Base-by-base conservation (phyloP, 2,888 invertebrate species). In the Rhingia rostrata region DNA sequence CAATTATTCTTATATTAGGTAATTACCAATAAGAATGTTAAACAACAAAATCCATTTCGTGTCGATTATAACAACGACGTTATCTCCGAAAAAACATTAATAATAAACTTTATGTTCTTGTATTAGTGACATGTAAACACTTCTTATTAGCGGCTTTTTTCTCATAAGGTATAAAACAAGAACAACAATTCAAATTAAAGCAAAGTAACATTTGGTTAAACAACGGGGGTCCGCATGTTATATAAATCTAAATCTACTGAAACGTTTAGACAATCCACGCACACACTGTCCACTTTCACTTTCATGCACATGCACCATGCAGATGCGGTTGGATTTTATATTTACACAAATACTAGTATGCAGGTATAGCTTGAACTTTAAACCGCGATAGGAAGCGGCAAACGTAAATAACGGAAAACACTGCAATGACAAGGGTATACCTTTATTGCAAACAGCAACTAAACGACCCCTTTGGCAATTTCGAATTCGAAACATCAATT, bases 121-220 rank as follows among this genome's bases (percentile, higher is more conserved):
- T 6, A 35, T 54, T 45, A 47, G 51, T 58, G 64, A 43, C 41
- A 43, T 75, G 74, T 64, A 66, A 75, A 51, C 74, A 75, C 32
- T 43, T 51, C 32, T 0, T 22, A 32, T 35, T 10, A 67, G 66
- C 64, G 74, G 58, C 49, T 58, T 66, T 53, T 22, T 49, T 30
- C 14, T 58, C 33, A 43, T 41, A 22, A 22, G 22, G 2, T 6
- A 35, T 12, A 30, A 47, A 61, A 61, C 10, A 10, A 47, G 3
- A 67, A 22, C 45, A 22, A 43, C 45, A 33, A 47, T 9, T 22
- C 32, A 47, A 30, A 39, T 47, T 32, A 45, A 4, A 4, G 6
- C 4, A 6, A n/a, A 14, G 14, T 12, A 14, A 45, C 3, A 35
- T 35, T 35, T 32, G 9, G 5, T 60, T 51, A 33, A 30, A n/a